A percentile compares a stretch with the other conserved stretches of the same genome.
Conservation (phyloP, 1,140 invertebrate genomes). For the Rhagoletis zephyria region DNA sequence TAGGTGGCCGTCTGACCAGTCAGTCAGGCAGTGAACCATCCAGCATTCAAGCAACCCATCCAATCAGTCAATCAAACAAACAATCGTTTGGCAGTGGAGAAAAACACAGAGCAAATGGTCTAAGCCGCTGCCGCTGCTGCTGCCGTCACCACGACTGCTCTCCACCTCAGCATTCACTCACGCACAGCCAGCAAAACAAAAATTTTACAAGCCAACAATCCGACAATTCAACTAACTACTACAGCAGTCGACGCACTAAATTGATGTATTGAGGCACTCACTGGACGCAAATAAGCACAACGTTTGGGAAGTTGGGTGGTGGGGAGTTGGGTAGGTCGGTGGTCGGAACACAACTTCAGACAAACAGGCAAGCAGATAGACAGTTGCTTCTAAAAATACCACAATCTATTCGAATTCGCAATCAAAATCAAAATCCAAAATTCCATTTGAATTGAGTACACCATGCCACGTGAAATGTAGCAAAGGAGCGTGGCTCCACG, state of each 20-base stretch:
- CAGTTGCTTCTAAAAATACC: slow-evolving; percentile 70
- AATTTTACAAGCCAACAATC: slow-evolving; percentile 16
- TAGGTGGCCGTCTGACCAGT: neutral
- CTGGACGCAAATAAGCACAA: neutral
- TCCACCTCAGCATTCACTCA: neutral
- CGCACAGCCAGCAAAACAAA: neutral
- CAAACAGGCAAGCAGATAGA: neutral
- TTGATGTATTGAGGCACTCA: slow-evolving; percentile 53
- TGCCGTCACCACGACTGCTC: neutral
- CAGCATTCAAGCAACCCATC: neutral
- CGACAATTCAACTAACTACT: slow-evolving; percentile 1
- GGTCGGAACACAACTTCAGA: neutral
- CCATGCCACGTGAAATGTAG: slow-evolving; percentile 10
- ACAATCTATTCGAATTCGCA: slow-evolving; percentile 72
- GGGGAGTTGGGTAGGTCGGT: neutral
- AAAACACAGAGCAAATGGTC: slow-evolving; percentile 37
- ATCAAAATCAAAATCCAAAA: slow-evolving; percentile 69
- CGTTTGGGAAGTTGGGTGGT: neutral
- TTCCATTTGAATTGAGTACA: slow-evolving; percentile 65
- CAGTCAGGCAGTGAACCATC: neutral
- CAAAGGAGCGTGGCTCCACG: neutral
- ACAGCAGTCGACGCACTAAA: slow-evolving; percentile 21
- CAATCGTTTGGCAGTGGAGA: slow-evolving; percentile 38
- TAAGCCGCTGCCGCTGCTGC: too few relatives aligned
- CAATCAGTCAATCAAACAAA: slow-evolving; percentile 50